A percentile compares a stretch with the other conserved stretches of the same genome.
Conservation (phyloP, 1,140 invertebrate species). For the Zelostemma sp. region DNA sequence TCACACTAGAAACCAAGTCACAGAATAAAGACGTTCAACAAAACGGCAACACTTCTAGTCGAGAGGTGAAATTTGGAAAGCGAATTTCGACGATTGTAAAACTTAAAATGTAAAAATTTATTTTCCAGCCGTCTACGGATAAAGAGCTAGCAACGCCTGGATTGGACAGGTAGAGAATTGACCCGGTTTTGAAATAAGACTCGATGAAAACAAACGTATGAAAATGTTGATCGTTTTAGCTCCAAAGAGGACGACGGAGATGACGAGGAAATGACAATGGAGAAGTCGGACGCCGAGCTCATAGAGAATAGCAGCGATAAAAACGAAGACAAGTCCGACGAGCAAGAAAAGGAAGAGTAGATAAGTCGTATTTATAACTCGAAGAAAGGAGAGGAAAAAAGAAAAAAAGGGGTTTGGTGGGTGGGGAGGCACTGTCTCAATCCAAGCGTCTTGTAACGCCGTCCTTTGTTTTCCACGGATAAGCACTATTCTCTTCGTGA, state of each 20-base stretch:
- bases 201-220: background rate
- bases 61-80: conserved; percentile 58
- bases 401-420: conserved; percentile 22
- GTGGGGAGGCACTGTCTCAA: conserved; percentile 35
- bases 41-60: conserved; percentile 69
- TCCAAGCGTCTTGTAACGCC: conserved; percentile 35
- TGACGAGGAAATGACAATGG: conserved; percentile 29
- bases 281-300: conserved; percentile 46
- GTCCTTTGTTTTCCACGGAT: conserved; percentile 50
- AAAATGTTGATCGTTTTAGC: conserved; percentile 8
- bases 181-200: conserved; percentile 1
- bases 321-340: conserved; percentile 64
- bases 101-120: conserved; percentile 35
- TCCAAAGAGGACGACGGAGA: conserved; percentile 31
- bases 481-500: conserved; percentile 44
- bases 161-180: conserved; percentile 60
- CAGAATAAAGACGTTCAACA: conserved; percentile 60
- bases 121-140: conserved; percentile 65
- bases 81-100: no score
- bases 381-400: conserved; percentile 19
- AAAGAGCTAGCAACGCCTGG: conserved; percentile 59
- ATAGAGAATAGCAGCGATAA: conserved; percentile 58
- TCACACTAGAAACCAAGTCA: conserved; percentile 65
- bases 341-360: conserved; percentile 67
- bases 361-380: conserved; percentile 47